phyloP scores from a whole-genome alignment of 2,113 vertebrate species.

The Gopherus evgoodei region DNA sequence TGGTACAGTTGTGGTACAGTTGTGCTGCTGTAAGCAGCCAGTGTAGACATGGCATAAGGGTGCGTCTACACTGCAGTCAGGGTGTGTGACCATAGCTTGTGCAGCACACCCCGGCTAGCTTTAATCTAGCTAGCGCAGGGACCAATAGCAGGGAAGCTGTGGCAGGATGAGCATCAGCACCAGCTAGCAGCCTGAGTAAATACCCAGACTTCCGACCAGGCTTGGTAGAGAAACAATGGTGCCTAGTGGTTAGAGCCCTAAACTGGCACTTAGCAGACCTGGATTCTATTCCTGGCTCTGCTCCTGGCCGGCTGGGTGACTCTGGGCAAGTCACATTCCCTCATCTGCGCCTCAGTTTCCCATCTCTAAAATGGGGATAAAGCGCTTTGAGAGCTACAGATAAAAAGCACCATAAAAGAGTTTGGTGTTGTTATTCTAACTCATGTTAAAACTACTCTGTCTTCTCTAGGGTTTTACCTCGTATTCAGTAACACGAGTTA shows the following conservation, averaged over 20 bases:
- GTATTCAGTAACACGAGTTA: neutral
- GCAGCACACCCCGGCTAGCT: neutral
- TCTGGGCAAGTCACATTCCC: neutral
- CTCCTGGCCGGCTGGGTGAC: neutral
- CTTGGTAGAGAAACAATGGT: neutral
- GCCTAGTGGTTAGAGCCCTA: neutral
- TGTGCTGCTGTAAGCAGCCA: too few relatives aligned
- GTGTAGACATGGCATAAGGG: too few relatives aligned
- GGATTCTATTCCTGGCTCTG: neutral
- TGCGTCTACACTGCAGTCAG: neutral
- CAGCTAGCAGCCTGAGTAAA: neutral
- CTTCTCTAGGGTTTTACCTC: neutral
- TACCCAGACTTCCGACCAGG: neutral
- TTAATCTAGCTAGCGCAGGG: neutral
- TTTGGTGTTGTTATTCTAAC: neutral
- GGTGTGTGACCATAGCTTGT: neutral
- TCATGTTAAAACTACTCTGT: neutral
- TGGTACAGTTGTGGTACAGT: too few relatives aligned
- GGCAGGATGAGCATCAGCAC: too few relatives aligned
- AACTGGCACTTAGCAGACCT: neutral
- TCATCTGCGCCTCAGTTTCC: neutral
- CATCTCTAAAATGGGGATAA: neutral
- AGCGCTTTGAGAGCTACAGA: neutral
- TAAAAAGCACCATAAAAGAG: neutral
- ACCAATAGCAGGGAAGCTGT: neutral